phyloP scores from a whole-genome alignment of 2,888 invertebrate genomes.

The Operophtera brumata region DNA sequence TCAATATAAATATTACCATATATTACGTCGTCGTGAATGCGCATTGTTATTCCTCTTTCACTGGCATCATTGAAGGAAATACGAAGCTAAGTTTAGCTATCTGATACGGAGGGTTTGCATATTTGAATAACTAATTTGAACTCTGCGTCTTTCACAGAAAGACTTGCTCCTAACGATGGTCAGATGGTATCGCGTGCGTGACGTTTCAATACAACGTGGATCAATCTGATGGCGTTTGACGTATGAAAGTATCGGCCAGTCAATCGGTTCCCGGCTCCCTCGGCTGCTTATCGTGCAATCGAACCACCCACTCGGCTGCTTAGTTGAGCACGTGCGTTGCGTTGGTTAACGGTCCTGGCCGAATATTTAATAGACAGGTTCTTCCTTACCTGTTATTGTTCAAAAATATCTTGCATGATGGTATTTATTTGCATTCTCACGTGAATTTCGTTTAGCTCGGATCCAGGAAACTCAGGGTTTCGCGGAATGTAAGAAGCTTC shows the following conservation, averaged over 20 bases:
- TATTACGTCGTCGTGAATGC: conserved; percentile 48
- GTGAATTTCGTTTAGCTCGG: conserved; percentile 32
- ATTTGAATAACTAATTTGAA: conserved; percentile 73
- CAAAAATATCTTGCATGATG: conserved; percentile 14
- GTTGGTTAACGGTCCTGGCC: conserved; percentile 19
- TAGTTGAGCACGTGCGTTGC: conserved; percentile 45
- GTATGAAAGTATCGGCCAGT: conserved; percentile 54
- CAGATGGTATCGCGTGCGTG: conserved; percentile 68
- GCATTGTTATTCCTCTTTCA: conserved; percentile 58
- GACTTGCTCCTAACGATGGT: conserved; percentile 66
- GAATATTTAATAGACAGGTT: conserved; percentile 17
- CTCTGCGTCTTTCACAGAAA: conserved; percentile 50
- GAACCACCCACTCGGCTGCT: conserved; percentile 43
- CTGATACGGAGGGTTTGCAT: conserved; percentile 67
- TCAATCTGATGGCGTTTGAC: conserved; percentile 53
- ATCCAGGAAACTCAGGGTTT: conserved; percentile 39
- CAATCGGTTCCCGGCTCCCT: conserved; percentile 44
- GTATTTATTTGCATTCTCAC: conserved; percentile 35
- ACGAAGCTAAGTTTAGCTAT: conserved; percentile 54
- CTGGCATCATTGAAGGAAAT: conserved; percentile 54
- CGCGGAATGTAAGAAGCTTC: conserved; percentile 51
- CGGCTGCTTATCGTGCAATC: conserved; percentile 45
- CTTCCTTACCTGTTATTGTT: conserved; percentile 14
- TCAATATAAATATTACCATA: conserved; percentile 46
- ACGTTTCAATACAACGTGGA: conserved; percentile 78